phyloP scores from a whole-genome alignment of 2,113 vertebrate genomes.

The Tor tambroides region DNA sequence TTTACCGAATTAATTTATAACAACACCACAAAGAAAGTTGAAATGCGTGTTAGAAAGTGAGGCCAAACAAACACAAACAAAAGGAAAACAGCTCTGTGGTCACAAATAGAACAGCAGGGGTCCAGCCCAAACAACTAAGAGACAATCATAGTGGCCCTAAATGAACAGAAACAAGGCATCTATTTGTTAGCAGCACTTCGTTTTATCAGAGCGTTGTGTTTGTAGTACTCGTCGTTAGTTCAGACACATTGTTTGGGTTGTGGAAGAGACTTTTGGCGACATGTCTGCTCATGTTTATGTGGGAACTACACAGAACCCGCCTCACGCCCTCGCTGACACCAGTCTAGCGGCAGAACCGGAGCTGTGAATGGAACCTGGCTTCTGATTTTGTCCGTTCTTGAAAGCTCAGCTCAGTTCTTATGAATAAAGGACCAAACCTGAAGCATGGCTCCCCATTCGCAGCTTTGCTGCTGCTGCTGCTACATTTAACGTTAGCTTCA shows the following conservation, averaged over 20 bases:
- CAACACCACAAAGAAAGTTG: not conserved
- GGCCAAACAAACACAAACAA: conserved; percentile 14
- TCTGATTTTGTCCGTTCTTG: conserved; percentile 25
- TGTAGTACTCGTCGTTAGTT: conserved; percentile 5
- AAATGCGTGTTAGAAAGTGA: not conserved
- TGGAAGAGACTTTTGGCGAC: conserved; percentile 13
- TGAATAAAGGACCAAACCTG: conserved; percentile 44
- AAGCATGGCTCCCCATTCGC: conserved; percentile 45
- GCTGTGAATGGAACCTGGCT: conserved; percentile 5
- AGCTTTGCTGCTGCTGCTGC: conserved; percentile 10
- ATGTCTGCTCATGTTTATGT: conserved; percentile 44
- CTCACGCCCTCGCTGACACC: not conserved
- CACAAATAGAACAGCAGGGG: not conserved
- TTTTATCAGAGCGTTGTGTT: not conserved
- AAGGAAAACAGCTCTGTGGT: not conserved
- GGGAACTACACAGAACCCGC: not conserved
- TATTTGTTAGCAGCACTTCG: not conserved
- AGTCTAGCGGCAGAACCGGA: not conserved
- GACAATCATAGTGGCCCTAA: not conserved
- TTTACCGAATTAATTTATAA: not conserved
- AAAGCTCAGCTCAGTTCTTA: conserved; percentile 24
- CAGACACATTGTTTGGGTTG: not conserved
- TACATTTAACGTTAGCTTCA: conserved; percentile 41
- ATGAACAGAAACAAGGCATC: not conserved
- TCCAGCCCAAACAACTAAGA: not conserved